Conservation (phyloP, 2,113 vertebrate species). For the Azemiops feae region DNA sequence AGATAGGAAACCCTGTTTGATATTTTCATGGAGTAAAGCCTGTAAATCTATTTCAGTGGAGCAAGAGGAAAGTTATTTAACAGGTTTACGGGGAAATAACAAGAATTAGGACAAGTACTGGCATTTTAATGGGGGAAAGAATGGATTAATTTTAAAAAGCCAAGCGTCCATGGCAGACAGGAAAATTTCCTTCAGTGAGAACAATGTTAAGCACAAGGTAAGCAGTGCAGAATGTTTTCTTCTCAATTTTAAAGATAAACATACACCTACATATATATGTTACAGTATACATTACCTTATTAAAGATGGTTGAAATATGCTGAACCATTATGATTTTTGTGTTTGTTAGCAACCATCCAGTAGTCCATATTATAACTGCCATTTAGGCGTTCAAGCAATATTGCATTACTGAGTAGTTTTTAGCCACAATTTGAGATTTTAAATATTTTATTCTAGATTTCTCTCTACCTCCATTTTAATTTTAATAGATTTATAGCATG, state of each 20-base stretch:
- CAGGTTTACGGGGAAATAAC: background rate
- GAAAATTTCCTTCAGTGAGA: background rate
- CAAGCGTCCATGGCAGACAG: conserved; percentile 1
- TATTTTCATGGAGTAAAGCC: background rate
- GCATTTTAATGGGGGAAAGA: background rate
- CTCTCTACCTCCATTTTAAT: background rate
- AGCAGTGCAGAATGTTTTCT: background rate
- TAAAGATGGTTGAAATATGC: background rate
- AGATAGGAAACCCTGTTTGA: background rate
- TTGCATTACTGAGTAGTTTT: background rate
- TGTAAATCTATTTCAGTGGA: conserved; percentile 10
- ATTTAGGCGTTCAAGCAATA: background rate
- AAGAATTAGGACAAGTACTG: background rate
- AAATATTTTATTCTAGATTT: background rate
- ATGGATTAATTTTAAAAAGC: background rate
- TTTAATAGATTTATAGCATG: background rate
- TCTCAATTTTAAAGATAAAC: background rate
- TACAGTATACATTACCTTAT: background rate
- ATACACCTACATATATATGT: conserved; percentile 10
- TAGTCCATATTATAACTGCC: background rate
- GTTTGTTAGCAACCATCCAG: background rate
- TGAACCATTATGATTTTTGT: background rate
- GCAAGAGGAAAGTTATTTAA: conserved; percentile 15
- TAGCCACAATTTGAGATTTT: background rate
- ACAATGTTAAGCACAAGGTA: background rate